Evolutionary conservation across 1,140 invertebrate genomes (phyloP).

Genomic region (Halesus radiatus): DNA sequence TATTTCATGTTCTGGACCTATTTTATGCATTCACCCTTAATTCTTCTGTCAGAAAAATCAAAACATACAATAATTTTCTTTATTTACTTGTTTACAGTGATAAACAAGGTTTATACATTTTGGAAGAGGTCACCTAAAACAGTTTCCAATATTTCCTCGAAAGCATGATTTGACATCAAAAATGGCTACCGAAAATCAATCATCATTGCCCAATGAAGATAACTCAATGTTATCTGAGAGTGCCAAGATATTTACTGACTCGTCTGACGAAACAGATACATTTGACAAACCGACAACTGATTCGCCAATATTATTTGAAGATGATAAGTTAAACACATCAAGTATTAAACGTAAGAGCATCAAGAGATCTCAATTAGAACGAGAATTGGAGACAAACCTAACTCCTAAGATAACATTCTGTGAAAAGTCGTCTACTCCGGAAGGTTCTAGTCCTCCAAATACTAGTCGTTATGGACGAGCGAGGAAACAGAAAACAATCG

Average conservation of each 20-base stretch:
- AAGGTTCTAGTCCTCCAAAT: conserved; percentile 53
- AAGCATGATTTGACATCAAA: conserved; percentile 22
- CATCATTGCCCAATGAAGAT: background rate
- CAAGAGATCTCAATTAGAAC: conserved; percentile 36
- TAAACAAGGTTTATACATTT: background rate
- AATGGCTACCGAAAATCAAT: conserved; percentile 22
- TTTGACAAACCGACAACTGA: background rate
- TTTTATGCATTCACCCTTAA: background rate
- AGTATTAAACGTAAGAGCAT: conserved; percentile 16
- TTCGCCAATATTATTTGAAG: background rate
- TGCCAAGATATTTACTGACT: background rate
- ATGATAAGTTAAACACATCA: background rate
- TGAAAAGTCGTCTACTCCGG: conserved; percentile 20
- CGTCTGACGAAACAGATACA: background rate
- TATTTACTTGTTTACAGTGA: background rate
- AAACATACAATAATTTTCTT: no score
- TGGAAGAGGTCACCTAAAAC: background rate
- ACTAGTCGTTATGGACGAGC: conserved; percentile 68
- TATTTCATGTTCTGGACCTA: background rate
- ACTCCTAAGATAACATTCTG: conserved; percentile 31
- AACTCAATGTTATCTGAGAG: background rate
- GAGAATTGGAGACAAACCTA: conserved; percentile 38
- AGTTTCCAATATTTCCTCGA: background rate
- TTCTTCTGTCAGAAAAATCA: background rate
- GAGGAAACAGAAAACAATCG: conserved; percentile 62